These are phyloP conservation scores for Xestia ashworthii DNA, from an alignment of 2,888 invertebrate species.

Conservation along the genomic window DNA sequence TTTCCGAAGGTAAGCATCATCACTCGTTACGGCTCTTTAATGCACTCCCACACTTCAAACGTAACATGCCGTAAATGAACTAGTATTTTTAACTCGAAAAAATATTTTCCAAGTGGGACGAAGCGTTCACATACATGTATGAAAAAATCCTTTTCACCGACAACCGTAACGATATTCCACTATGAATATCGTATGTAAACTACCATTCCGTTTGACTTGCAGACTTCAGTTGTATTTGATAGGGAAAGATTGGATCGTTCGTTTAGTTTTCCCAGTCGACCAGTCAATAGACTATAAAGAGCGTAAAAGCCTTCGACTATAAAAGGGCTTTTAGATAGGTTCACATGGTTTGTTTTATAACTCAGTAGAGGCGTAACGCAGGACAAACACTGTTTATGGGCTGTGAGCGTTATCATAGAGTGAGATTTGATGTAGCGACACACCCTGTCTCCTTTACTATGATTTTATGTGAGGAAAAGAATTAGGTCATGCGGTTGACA, in stretches of 20 bases:
- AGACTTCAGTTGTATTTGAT: slow-evolving; percentile 60
- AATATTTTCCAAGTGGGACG: not conserved
- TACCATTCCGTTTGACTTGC: slow-evolving; percentile 40
- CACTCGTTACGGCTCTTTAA: not conserved
- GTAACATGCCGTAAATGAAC: not conserved
- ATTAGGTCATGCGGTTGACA: slow-evolving; percentile 67
- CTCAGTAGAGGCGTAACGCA: slow-evolving; percentile 57
- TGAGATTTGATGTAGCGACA: slow-evolving; percentile 33
- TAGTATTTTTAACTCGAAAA: not conserved
- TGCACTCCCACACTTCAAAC: not conserved
- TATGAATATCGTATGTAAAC: slow-evolving; percentile 44
- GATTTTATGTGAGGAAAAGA: slow-evolving; percentile 58
- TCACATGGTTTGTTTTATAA: slow-evolving; percentile 70
- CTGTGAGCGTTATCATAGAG: slow-evolving; percentile 68
- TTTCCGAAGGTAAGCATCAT: not conserved
- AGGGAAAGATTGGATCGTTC: slow-evolving; percentile 67
- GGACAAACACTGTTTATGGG: slow-evolving; percentile 68
- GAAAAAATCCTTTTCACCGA: slow-evolving; percentile 6
- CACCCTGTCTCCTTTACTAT: slow-evolving; percentile 30
- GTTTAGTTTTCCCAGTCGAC: slow-evolving; percentile 65
- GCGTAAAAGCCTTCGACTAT: slow-evolving; percentile 64
- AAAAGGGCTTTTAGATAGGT: slow-evolving; percentile 70
- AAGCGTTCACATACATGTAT: slow-evolving; percentile 2
- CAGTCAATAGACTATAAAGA: slow-evolving; percentile 68
- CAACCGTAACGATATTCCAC: slow-evolving; percentile 18